Percentiles rank a stretch among this genome's conserved stretches.
phyloP scores from a whole-genome alignment of 2,797 vertebrate genomes.

The Telmatherina bonti region DNA sequence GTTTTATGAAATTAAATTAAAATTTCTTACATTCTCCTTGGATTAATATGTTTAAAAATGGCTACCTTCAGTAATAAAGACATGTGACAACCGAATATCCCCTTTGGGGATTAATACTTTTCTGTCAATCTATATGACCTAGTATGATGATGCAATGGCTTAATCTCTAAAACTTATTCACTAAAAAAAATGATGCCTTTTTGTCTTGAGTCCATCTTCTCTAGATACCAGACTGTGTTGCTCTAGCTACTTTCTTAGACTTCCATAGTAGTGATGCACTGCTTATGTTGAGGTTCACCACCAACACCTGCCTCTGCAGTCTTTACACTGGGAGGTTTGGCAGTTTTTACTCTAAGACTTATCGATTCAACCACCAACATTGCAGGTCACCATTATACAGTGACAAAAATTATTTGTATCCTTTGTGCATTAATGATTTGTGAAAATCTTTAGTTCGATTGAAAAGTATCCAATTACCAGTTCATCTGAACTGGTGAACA shows the following conservation, averaged over 20 bases:
- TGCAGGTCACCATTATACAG: too few relatives aligned
- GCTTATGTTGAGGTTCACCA: neutral
- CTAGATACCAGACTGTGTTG: neutral
- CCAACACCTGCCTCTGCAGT: slow-evolving; percentile 2
- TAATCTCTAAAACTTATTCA: neutral
- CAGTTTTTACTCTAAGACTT: slow-evolving; percentile 1
- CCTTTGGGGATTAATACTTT: too few relatives aligned
- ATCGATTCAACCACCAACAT: neutral
- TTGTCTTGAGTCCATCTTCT: neutral
- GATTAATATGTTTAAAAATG: neutral
- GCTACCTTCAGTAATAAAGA: neutral
- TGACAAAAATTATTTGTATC: neutral
- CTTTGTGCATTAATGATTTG: neutral
- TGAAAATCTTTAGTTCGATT: neutral
- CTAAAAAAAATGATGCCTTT: neutral
- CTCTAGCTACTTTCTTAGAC: neutral
- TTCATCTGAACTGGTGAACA: neutral
- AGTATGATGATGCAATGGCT: neutral
- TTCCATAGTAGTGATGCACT: neutral
- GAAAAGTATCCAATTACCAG: neutral
- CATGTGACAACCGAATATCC: too few relatives aligned
- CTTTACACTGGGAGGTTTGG: slow-evolving; percentile 6
- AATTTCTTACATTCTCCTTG: neutral
- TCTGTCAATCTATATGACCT: too few relatives aligned
- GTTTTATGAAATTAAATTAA: neutral